Evolutionary conservation across 2,888 invertebrate species (phyloP).

Genomic region (Empis livida): DNA sequence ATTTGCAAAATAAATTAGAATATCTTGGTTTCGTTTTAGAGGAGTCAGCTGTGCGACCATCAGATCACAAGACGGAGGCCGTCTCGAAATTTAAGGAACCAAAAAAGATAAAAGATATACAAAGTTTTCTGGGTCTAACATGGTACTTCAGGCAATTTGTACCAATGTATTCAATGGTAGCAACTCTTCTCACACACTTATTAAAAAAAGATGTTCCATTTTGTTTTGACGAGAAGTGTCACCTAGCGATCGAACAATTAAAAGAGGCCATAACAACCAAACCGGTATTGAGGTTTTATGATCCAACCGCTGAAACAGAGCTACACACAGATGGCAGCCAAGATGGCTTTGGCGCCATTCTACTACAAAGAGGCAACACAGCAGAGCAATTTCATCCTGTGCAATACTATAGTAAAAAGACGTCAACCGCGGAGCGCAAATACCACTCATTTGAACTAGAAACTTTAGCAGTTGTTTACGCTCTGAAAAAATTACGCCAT

Average conservation of each 20-base stretch:
- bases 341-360: not conserved
- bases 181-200: not conserved
- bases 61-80: not conserved
- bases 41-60: constrained; percentile 14
- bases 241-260: no score
- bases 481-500: not conserved
- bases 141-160: not conserved
- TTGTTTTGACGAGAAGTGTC: not conserved
- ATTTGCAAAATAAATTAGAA: no score
- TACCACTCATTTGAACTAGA: not conserved
- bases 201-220: not conserved
- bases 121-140: not conserved
- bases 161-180: not conserved
- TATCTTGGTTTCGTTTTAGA: constrained; percentile 13
- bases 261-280: no score
- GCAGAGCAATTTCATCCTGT: not conserved
- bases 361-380: not conserved
- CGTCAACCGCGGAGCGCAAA: not conserved
- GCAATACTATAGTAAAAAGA: not conserved
- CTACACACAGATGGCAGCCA: not conserved
- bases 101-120: not conserved
- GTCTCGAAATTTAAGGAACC: not conserved
- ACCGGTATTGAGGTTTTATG: not conserved
- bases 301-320: not conserved
- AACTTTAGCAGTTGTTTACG: not conserved